These are phyloP conservation scores for Ornithorhynchus anatinus DNA, from an alignment of 2,113 vertebrate species.

Conservation along the genomic window DNA sequence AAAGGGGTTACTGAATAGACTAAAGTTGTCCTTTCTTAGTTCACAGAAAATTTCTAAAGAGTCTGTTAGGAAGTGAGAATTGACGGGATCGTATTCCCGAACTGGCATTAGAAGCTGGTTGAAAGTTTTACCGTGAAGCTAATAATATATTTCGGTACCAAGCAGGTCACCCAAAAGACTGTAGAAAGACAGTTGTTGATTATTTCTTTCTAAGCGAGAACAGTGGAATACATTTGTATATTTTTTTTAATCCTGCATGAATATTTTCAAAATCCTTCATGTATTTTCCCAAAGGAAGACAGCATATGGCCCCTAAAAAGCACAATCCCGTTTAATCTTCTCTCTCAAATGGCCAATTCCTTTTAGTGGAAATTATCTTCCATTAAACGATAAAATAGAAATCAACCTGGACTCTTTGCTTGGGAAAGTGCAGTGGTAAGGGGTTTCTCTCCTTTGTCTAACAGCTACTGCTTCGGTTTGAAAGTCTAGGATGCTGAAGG, in stretches of 20 bases:
- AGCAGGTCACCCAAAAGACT: background rate
- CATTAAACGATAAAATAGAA: background rate
- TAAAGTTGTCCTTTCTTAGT: background rate
- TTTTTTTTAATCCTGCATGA: background rate
- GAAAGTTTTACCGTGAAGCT: background rate
- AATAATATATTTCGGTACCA: background rate
- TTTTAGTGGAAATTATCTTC: background rate
- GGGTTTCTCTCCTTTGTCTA: rapidly evolving
- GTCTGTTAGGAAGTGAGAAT: background rate
- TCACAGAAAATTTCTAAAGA: constrained; percentile 8
- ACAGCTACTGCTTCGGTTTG: background rate
- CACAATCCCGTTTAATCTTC: rapidly evolving
- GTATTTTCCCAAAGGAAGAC: rapidly evolving
- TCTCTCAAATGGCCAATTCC: background rate
- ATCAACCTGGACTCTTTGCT: background rate
- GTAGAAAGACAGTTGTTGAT: rapidly evolving
- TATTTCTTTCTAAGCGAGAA: background rate
- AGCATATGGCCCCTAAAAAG: rapidly evolving
- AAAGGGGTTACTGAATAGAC: background rate
- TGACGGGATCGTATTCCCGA: background rate
- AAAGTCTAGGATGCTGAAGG: background rate
- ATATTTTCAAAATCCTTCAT: background rate
- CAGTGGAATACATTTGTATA: background rate
- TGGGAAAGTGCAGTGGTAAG: rapidly evolving
- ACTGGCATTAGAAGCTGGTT: background rate